Conservation (phyloP, 2,888 invertebrate genomes). For the Chymomyza caudatula region DNA sequence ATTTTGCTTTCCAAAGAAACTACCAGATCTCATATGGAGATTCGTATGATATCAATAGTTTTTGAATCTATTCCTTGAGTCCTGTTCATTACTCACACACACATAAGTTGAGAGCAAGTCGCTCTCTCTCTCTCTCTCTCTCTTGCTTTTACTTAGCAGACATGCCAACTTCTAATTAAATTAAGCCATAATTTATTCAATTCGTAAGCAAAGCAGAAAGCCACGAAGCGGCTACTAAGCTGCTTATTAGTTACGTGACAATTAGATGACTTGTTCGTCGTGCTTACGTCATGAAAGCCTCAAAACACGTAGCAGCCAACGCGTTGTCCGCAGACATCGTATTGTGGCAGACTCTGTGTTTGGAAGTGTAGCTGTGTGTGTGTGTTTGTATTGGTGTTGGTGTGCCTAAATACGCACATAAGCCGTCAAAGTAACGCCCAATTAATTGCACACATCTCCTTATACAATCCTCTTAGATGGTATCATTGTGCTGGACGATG, state of each 20-base stretch:
- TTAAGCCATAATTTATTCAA: constrained; percentile 52
- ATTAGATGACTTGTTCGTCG: neutral
- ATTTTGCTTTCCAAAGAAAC: no score
- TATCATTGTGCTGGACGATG: constrained; percentile 90
- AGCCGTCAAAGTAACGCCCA: neutral
- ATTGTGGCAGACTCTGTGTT: neutral
- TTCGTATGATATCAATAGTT: no score
- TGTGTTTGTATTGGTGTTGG: neutral
- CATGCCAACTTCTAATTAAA: constrained; percentile 44
- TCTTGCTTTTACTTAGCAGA: neutral
- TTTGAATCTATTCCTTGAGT: no score
- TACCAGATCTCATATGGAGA: no score
- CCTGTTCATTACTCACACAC: no score
- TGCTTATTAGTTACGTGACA: constrained; percentile 64
- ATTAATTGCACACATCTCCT: constrained; percentile 2
- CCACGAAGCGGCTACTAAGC: constrained; percentile 8
- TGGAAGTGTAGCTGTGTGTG: neutral
- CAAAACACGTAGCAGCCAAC: neutral
- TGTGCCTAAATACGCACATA: neutral
- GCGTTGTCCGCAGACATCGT: neutral
- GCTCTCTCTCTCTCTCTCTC: no score
- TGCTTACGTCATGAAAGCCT: neutral
- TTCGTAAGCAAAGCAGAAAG: constrained; percentile 1
- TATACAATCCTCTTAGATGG: constrained; percentile 83
- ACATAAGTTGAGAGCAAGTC: neutral